Base-by-base conservation (phyloP, 1,140 invertebrate species). In the Bombus difficillimus region DNA sequence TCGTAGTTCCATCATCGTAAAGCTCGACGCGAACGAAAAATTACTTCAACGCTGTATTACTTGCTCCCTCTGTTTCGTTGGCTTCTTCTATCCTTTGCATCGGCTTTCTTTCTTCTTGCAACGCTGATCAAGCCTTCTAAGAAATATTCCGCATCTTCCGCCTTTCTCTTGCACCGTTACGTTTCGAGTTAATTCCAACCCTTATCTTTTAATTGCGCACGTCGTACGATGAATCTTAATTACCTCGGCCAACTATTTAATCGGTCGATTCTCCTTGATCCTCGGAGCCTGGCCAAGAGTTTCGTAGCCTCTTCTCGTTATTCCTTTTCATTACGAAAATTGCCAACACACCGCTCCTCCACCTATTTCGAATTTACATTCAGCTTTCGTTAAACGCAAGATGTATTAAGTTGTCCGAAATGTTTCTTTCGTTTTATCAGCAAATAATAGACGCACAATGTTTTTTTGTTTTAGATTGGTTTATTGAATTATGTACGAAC, bases 221-320 rank as follows among this genome's bases (percentile, higher is more conserved):
- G 77, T 81, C 87, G 64, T 81, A 75, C 83, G 57, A 80, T 76
- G 82, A 89, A 87, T 89, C 87, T 85, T 85, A 89, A 89, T 89
- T 83, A 80, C 77, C 68, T 9, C 53, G 57, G 57, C 69, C 53
- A 88, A 74, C 83, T 88, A 73, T 85, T 88, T 88, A 85, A 85
- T 85, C 86, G 88, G 66, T 37, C 34, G 68, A 76, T 47, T 66
- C 73, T 68, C 15, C 34, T 10, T 53, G 47, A 53, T 53, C 6
- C 32, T 53, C 9, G 12, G 1, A 32, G 57, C 2, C 18, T 43
- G 39, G 37, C 57, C 34, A 62, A n/a, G 3, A 43, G 37, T 12
- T 28, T n/a, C 41, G 1, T 53, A 15, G 10, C 59, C 59, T 57
- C 13, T n/a, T 62, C 37, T 22, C 28, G 25, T 57, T 79, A 39